A percentile compares a stretch with the other conserved stretches of the same genome.
phyloP scores from a whole-genome alignment of 2,113 vertebrate genomes.

The Arenaria interpres region DNA sequence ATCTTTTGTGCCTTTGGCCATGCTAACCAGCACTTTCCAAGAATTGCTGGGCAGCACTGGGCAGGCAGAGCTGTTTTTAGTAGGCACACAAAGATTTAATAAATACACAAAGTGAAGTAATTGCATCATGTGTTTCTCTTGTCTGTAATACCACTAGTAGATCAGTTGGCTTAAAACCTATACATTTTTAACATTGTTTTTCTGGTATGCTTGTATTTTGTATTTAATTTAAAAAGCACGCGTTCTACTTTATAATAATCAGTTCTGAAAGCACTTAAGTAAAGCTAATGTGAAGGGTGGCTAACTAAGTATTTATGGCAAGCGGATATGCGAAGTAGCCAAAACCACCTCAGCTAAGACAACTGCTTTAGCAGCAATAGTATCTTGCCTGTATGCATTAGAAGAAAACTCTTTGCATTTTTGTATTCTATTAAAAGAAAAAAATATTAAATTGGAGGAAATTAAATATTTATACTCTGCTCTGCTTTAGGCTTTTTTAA shows the following conservation, averaged over 20 bases:
- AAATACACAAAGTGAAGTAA: not conserved
- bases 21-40: not conserved
- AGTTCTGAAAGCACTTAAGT: not conserved
- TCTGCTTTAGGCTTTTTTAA: not conserved
- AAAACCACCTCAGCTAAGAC: not conserved
- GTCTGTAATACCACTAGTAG: not conserved
- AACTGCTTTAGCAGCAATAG: not conserved
- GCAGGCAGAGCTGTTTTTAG: not conserved
- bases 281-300: not conserved
- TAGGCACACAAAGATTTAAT: not conserved
- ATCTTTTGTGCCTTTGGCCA: not conserved
- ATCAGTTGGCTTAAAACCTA: not conserved
- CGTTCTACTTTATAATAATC: not conserved
- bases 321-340: accelerated
- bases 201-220: not conserved
- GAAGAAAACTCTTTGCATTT: not conserved
- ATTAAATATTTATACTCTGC: not conserved
- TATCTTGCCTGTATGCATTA: not conserved
- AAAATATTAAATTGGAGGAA: not conserved
- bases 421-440: not conserved
- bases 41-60: not conserved
- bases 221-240: not conserved
- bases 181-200: not conserved
- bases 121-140: not conserved
- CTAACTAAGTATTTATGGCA: not conserved